Evolutionary conservation across 2,888 invertebrate genomes (phyloP).

Genomic region (Pemphredon lugubris): DNA sequence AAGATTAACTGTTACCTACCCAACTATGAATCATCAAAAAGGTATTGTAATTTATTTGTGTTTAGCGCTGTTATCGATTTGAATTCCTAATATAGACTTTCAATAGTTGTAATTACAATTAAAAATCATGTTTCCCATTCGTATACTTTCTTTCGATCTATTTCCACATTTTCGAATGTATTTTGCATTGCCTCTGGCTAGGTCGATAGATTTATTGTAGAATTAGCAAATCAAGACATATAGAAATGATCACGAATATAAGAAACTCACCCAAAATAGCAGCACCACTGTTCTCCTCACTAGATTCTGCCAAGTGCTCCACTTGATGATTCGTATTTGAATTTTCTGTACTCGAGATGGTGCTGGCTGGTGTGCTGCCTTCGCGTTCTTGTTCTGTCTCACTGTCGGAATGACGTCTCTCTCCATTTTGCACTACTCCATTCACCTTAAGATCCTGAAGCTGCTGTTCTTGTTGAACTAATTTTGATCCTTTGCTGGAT

Average conservation of each 20-base stretch:
- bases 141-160: background rate
- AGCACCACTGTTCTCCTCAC: slow-evolving; percentile 72
- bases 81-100: slow-evolving; percentile 10
- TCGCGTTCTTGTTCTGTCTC: slow-evolving; percentile 76
- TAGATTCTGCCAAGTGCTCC: slow-evolving; percentile 71
- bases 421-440: slow-evolving; percentile 72
- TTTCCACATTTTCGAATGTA: slow-evolving; percentile 2
- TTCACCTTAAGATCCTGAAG: slow-evolving; percentile 71
- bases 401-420: slow-evolving; percentile 75
- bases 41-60: background rate
- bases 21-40: slow-evolving; percentile 3
- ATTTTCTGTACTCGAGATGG: slow-evolving; percentile 77
- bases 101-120: slow-evolving; percentile 13
- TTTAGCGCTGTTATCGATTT: background rate
- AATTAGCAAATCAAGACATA: slow-evolving; percentile 59
- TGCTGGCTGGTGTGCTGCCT: slow-evolving; percentile 78
- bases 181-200: slow-evolving; percentile 7
- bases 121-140: too few species aligned
- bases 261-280: slow-evolving; percentile 77
- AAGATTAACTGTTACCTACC: background rate
- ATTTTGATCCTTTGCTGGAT: slow-evolving; percentile 63
- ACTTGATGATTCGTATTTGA: slow-evolving; percentile 72
- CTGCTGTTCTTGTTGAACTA: slow-evolving; percentile 60
- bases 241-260: slow-evolving; percentile 64
- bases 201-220: slow-evolving; percentile 26